phyloP scores from a whole-genome alignment of 1,140 invertebrate genomes.

The Brachionus rubens region DNA sequence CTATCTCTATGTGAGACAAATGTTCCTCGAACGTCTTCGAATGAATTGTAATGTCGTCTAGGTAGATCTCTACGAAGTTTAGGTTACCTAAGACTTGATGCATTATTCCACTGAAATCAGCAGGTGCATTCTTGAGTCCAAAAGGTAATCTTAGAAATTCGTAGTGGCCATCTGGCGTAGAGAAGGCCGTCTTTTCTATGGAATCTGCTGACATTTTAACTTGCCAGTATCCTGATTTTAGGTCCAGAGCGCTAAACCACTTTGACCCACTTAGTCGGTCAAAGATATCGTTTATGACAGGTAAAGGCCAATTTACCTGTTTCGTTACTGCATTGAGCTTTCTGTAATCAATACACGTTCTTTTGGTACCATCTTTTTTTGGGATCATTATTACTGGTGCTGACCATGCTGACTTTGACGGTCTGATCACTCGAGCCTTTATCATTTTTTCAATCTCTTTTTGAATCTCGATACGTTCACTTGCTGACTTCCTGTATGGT shows the following conservation, averaged over 20 bases:
- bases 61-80: conserved; percentile 47
- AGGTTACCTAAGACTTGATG: conserved; percentile 55
- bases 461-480: no score
- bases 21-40: conserved; percentile 57
- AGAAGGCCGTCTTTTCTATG: conserved; percentile 50
- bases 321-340: conserved; percentile 2
- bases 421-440: no score
- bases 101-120: conserved; percentile 61
- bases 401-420: no score
- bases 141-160: conserved; percentile 53
- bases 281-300: background rate
- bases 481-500: no score
- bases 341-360: no score
- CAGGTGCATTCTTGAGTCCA: conserved; percentile 58
- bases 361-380: no score
- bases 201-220: conserved; percentile 50
- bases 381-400: no score
- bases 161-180: background rate
- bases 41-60: conserved; percentile 63
- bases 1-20: conserved; percentile 52
- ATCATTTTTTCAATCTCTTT: no score
- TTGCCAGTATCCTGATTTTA: no score
- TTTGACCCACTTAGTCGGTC: background rate
- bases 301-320: conserved; percentile 2
- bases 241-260: conserved; percentile 53